phyloP scores from a whole-genome alignment of 2,113 vertebrate species.

The Anhinga anhinga region DNA sequence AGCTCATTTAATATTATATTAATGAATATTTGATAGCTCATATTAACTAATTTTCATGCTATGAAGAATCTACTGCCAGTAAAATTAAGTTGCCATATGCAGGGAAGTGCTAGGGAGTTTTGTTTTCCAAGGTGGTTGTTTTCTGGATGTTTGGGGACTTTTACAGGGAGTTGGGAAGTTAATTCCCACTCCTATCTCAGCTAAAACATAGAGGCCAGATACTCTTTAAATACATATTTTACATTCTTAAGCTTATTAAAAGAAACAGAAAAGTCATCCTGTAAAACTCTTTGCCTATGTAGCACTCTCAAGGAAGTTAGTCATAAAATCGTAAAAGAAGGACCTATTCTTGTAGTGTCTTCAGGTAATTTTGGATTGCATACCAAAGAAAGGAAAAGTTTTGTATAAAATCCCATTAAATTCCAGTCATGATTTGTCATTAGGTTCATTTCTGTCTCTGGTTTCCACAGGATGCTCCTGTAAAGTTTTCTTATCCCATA shows the following conservation, averaged over 20 bases:
- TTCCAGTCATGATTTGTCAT: not conserved
- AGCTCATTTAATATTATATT: not conserved
- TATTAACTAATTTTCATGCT: not conserved
- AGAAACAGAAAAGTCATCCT: conserved; percentile 7
- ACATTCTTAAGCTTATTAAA: conserved; percentile 31
- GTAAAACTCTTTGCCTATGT: not conserved
- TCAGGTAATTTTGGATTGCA: not conserved
- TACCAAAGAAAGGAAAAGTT: not conserved
- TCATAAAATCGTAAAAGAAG: not conserved
- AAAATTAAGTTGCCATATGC: not conserved
- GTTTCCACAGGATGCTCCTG: not conserved
- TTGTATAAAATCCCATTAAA: not conserved
- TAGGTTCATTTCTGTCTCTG: not conserved
- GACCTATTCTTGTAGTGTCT: not conserved
- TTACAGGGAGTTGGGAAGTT: not conserved
- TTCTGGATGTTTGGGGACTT: not conserved
- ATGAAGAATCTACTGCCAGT: not conserved
- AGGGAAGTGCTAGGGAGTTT: not conserved
- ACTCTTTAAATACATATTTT: conserved; percentile 15
- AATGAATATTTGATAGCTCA: not conserved
- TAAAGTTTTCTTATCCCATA: not conserved
- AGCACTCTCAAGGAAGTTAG: not conserved
- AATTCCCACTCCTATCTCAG: not conserved
- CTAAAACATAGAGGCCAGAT: conserved; percentile 28
- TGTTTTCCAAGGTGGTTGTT: not conserved